Evolutionary conservation across 2,888 invertebrate genomes (phyloP).

Genomic region (Eubasilissa splendida): DNA sequence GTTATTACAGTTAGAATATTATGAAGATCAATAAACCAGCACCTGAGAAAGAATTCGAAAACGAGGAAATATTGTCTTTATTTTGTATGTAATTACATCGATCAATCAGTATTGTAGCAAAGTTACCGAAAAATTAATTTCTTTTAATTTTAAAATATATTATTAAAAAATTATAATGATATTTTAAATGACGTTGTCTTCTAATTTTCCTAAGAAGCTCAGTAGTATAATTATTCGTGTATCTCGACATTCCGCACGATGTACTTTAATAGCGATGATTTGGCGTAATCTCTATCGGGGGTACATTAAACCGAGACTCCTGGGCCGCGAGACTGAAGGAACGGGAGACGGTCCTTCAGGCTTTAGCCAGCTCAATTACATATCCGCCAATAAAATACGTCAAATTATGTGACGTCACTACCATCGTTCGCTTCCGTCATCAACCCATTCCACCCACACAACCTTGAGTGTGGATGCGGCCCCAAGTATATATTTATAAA

Average conservation of each 20-base stretch:
- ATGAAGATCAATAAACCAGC: too few species aligned
- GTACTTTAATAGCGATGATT: constrained; percentile 11
- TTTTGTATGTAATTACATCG: too few species aligned
- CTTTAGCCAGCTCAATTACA: constrained; percentile 15
- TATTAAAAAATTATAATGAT: too few species aligned
- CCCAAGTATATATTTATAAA: too few species aligned
- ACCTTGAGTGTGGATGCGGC: not conserved
- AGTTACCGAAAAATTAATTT: too few species aligned
- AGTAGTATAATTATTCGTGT: constrained; percentile 9
- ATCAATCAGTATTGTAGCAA: too few species aligned
- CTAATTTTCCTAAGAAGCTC: not conserved
- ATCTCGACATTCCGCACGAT: constrained; percentile 21
- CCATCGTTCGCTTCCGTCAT: not conserved
- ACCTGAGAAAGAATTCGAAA: too few species aligned
- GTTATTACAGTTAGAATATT: too few species aligned
- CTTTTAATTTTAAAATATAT: too few species aligned
- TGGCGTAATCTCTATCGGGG: constrained; percentile 21
- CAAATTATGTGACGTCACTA: constrained; percentile 17
- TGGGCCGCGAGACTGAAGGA: not conserved
- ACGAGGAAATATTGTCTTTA: too few species aligned
- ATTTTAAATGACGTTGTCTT: too few species aligned
- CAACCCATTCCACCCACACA: not conserved
- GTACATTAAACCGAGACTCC: not conserved
- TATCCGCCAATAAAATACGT: constrained; percentile 26
- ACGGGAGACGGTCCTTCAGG: not conserved